phyloP scores from a whole-genome alignment of 2,113 vertebrate species.

The Petroica traversi region DNA sequence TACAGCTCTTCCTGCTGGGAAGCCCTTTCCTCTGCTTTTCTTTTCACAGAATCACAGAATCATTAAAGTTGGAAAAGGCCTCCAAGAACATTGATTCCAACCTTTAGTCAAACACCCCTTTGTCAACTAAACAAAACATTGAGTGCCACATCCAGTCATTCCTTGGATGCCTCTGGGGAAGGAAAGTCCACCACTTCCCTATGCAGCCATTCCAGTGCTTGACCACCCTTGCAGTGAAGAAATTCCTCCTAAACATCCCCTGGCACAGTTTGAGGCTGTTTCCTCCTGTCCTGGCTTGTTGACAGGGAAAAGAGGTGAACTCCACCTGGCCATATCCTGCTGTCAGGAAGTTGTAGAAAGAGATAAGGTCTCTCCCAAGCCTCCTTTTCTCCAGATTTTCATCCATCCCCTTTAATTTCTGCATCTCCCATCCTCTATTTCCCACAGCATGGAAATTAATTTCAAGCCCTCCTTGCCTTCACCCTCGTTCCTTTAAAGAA shows the following conservation, averaged over 20 bases:
- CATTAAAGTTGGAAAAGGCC: not conserved
- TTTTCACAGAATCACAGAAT: not conserved
- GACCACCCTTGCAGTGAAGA: not conserved
- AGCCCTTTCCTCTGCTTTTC: not conserved
- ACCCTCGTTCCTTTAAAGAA: not conserved
- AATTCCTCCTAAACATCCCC: not conserved
- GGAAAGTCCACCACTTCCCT: not conserved
- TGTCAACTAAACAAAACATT: not conserved
- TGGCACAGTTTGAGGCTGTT: not conserved
- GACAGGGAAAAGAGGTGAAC: not conserved
- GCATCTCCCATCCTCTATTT: not conserved
- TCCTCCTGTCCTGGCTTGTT: not conserved
- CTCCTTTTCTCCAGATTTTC: not conserved
- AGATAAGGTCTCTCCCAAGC: rapidly evolving
- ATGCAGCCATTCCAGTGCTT: not conserved
- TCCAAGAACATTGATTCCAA: no score
- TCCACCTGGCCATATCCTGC: not conserved
- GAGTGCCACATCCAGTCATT: not conserved
- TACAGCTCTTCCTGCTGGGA: not conserved
- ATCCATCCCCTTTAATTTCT: not conserved
- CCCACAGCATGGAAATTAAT: not conserved
- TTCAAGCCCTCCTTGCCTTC: not conserved
- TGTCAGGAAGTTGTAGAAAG: not conserved
- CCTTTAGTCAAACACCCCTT: not conserved
- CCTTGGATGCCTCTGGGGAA: not conserved